Conservation (phyloP, 1,140 invertebrate genomes). For the Triops longicaudatus region DNA sequence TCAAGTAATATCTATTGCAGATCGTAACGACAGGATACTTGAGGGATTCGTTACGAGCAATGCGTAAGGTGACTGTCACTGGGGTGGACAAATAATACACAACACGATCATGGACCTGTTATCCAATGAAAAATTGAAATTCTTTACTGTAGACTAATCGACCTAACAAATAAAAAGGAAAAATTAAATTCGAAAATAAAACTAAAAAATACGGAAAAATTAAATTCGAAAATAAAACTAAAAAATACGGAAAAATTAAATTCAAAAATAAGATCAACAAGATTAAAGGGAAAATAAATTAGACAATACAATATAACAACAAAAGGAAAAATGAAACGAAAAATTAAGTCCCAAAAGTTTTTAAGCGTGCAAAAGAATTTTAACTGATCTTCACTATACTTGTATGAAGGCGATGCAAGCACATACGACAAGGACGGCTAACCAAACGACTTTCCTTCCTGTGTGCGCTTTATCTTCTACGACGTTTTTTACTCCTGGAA, state of each 20-base stretch:
- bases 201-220: no score
- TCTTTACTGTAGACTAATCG: no score
- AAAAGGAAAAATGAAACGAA: no score
- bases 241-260: no score
- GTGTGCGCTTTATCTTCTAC: neutral
- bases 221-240: no score
- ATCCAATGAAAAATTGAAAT: no score
- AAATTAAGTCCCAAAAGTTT: no score
- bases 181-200: no score
- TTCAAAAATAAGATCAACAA: no score
- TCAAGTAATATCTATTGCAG: neutral
- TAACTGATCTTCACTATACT: neutral
- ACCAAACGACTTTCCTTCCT: neutral
- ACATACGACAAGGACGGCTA: neutral
- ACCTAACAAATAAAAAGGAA: no score
- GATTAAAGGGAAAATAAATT: no score
- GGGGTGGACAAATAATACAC: neutral
- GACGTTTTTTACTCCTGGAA: neutral
- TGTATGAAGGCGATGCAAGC: neutral
- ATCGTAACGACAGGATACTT: neutral
- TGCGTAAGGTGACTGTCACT: neutral
- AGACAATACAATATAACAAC: no score
- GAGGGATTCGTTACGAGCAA: neutral
- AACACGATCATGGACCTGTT: neutral
- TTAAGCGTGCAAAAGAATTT: neutral